Conservation (phyloP, 2,797 vertebrate species). For the Gephyroberyx darwinii region DNA sequence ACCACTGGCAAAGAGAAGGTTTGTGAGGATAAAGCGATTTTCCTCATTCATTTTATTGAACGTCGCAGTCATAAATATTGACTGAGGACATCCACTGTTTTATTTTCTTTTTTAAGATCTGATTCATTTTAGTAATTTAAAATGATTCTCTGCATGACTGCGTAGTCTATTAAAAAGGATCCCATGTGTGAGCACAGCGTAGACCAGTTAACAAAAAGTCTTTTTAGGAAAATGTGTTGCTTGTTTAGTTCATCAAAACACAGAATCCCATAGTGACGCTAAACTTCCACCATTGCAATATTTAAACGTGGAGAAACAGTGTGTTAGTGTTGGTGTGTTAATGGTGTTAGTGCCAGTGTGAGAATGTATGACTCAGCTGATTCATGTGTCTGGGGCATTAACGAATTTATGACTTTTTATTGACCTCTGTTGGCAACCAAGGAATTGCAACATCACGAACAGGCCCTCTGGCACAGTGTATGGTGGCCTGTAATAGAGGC, state of each 20-base stretch:
- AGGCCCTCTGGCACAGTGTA: too few relatives aligned
- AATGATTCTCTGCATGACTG: constrained; percentile 5
- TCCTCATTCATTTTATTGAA: constrained; percentile 16
- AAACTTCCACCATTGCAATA: constrained; percentile 14
- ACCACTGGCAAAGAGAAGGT: constrained; percentile 12
- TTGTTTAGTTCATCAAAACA: constrained; percentile 63
- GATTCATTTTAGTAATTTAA: constrained; percentile 27
- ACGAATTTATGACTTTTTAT: too few relatives aligned
- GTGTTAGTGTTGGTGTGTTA: too few relatives aligned
- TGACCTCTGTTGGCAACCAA: too few relatives aligned
- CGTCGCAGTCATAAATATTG: constrained; percentile 23
- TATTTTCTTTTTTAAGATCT: constrained; percentile 27
- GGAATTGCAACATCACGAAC: too few relatives aligned
- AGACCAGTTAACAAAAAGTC: constrained; percentile 63
- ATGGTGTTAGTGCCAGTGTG: not conserved
- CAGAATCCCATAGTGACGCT: constrained; percentile 39
- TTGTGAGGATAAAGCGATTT: constrained; percentile 1
- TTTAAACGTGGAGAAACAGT: constrained; percentile 25
- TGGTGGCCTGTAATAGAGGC: too few relatives aligned
- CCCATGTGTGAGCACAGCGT: constrained; percentile 7
- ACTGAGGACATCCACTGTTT: constrained; percentile 19
- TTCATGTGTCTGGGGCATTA: not conserved
- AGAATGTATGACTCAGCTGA: not conserved
- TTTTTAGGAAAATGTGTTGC: constrained; percentile 58
- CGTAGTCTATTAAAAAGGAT: constrained; percentile 38